A percentile compares a stretch with the other conserved stretches of the same genome.
Evolutionary conservation across 2,113 vertebrate genomes (phyloP).

Genomic region (Megaceryle maxima): DNA sequence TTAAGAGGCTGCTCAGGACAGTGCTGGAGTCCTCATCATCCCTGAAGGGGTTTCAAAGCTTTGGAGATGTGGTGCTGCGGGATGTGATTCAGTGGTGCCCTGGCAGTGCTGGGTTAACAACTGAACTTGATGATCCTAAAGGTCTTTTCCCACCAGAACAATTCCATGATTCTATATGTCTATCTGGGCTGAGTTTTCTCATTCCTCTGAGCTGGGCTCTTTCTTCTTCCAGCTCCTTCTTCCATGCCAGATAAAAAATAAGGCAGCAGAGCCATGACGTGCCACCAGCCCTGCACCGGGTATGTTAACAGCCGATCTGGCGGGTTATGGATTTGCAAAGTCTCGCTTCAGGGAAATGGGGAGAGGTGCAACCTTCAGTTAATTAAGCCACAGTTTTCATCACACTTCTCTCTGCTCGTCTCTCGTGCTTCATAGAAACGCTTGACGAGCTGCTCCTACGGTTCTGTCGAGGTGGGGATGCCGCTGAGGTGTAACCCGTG

Average conservation of each 20-base stretch:
- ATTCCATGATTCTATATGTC: neutral
- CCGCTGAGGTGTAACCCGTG: neutral
- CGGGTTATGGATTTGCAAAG: neutral
- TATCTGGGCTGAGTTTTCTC: neutral
- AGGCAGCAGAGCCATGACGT: neutral
- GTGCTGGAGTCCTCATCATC: neutral
- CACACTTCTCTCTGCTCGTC: constrained; percentile 39
- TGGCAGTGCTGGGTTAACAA: neutral
- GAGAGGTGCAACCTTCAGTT: constrained; percentile 11
- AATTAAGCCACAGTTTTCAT: constrained; percentile 62
- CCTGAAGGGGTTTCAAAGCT: neutral
- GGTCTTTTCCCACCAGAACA: neutral
- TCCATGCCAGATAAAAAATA: neutral
- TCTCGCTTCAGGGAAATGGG: neutral
- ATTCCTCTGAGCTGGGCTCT: neutral
- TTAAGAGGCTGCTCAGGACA: neutral
- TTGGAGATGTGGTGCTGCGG: neutral
- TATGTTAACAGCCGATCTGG: constrained; percentile 26
- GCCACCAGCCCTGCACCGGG: neutral
- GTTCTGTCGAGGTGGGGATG: neutral
- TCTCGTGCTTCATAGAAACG: neutral
- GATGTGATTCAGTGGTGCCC: neutral
- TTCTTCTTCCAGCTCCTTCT: neutral
- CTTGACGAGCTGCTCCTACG: constrained; percentile 1
- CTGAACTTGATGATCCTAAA: neutral